Conservation (phyloP, 2,113 vertebrate species). For the Malurus melanocephalus region DNA sequence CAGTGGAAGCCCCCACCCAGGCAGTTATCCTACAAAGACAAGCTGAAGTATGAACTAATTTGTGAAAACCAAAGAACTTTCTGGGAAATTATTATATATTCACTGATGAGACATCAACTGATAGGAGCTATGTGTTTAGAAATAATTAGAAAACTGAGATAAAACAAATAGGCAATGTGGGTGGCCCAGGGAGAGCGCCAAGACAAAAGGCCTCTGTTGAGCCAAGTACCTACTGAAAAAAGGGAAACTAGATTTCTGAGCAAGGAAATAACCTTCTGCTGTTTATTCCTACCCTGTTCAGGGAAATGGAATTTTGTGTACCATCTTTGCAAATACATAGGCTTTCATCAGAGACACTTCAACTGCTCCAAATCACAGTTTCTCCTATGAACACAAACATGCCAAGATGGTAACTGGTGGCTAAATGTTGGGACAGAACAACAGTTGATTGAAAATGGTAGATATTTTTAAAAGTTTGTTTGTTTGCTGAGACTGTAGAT, state of each 20-base stretch:
- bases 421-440: neutral
- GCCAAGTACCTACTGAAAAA: neutral
- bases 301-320: neutral
- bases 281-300: neutral
- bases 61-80: conserved; percentile 29
- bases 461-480: neutral
- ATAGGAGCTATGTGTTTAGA: conserved; percentile 3
- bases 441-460: neutral
- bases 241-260: neutral
- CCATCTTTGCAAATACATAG: neutral
- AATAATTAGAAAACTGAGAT: conserved; percentile 2
- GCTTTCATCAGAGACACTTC: neutral
- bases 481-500: neutral
- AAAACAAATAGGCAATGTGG: conserved; percentile 4
- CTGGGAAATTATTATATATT: conserved; percentile 11
- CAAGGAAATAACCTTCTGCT: conserved; percentile 5
- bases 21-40: neutral
- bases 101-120: neutral
- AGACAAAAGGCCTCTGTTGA: neutral
- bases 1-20: conserved; percentile 3
- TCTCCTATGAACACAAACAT: neutral
- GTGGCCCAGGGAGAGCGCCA: conserved; percentile 15
- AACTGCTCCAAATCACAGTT: neutral
- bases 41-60: conserved; percentile 17
- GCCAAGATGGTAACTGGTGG: neutral